phyloP scores from a whole-genome alignment of 2,113 vertebrate genomes.

The Orthochromis indermauri region DNA sequence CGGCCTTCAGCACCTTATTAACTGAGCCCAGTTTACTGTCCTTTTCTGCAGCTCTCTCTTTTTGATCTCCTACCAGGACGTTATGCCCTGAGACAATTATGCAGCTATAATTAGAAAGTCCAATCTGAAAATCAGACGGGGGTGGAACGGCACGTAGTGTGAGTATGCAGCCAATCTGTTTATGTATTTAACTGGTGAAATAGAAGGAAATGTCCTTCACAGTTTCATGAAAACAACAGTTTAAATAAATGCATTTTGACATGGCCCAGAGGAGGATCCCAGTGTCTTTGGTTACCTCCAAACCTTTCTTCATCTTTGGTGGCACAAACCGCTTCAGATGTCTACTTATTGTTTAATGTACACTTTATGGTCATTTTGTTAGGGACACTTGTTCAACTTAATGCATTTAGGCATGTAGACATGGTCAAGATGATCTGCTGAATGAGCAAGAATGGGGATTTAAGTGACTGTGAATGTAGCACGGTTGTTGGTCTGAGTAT shows the following conservation, averaged over 20 bases:
- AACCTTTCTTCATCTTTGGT: not conserved
- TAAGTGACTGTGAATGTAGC: not conserved
- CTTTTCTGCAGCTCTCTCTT: not conserved
- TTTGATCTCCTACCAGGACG: not conserved
- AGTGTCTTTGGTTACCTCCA: not conserved
- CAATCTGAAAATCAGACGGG: not conserved
- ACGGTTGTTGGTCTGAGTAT: not conserved
- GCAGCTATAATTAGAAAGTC: conserved; percentile 25
- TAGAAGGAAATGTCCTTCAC: not conserved
- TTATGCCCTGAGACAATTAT: not conserved
- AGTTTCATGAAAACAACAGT: not conserved
- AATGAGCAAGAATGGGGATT: not conserved
- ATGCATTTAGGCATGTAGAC: not conserved
- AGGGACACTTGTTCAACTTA: not conserved
- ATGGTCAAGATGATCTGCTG: not conserved
- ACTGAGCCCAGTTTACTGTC: not conserved
- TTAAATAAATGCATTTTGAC: not conserved
- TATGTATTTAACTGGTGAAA: not conserved
- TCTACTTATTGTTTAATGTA: not conserved
- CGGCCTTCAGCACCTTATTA: not conserved
- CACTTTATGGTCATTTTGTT: not conserved
- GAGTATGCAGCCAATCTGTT: not conserved
- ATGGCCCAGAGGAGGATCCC: not conserved
- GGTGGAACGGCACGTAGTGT: not conserved
- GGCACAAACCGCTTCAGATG: not conserved